Evolutionary conservation across 2,797 vertebrate species (phyloP), one percentile per base, ranked within the genome.

Genomic region (Xenops minutus): DNA sequence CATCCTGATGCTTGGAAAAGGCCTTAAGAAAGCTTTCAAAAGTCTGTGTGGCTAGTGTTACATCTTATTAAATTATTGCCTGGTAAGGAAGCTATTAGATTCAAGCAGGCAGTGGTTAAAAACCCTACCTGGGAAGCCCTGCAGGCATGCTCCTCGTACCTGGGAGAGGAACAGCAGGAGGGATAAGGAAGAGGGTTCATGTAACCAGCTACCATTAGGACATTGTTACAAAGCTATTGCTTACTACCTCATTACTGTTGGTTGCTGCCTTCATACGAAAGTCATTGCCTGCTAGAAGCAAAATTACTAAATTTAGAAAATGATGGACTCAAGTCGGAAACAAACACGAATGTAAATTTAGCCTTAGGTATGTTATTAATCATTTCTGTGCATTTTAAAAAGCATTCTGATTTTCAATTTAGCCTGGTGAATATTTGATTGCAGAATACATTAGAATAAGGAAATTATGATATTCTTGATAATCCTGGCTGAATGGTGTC

Each of bases 261-360:
- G 20, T n/a, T 46, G 32, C 37, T 64, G 43, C 34, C 58, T 79
- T 92, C n/a, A 26, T 64, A 24, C n/a, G 66, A 58, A 76, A 56
- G 39, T 44, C 17, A 30, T 76, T 93, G 63, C 8, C 32, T 64
- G 6, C 44, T 68, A 51, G 26, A 78, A 43, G 14, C 0, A 6
- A 76, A 88, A 44, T 59, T 29, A n/a, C n/a, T 76, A 29, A 79
- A 85, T 73, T 59, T 52, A 62, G 71, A 85, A 91, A 62, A 73
- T 39, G 4, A 32, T 26, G 22, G 43, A 55, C 39, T 79, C 30
- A 63, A 51, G 27, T 12, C 51, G 34, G 72, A 92, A 23, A 14
- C 5, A 41, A 63, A 59, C 21, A 69, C 3, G 20, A 55, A n/a
- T 23, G 8, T 13, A 24, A 30, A 51, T 64, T 82, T 89, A 68